A percentile compares a stretch with the other conserved stretches of the same genome.
Conservation (phyloP, 2,113 vertebrate species). For the Pteronura brasiliensis region DNA sequence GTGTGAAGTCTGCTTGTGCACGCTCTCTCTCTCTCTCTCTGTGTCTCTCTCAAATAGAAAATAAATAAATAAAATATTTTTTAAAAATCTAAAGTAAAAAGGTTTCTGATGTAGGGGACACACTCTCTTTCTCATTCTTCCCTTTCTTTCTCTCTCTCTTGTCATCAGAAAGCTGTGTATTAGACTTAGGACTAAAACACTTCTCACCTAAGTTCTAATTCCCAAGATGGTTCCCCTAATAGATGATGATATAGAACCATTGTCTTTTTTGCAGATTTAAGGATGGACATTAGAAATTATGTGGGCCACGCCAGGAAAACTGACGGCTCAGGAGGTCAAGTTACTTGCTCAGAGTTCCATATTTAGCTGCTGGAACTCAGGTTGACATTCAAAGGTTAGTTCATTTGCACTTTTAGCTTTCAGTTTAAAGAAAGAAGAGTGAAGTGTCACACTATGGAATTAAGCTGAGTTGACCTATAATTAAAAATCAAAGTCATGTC, state of each 20-base stretch:
- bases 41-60: neutral
- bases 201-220: neutral
- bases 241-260: neutral
- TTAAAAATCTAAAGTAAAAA: neutral
- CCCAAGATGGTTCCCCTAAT: neutral
- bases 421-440: neutral
- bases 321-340: neutral
- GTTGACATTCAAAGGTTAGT: constrained; percentile 4
- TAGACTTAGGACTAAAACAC: neutral
- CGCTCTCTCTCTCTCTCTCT: neutral
- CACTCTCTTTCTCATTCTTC: neutral
- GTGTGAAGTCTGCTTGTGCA: neutral
- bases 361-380: neutral
- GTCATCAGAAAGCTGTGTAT: neutral
- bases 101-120: neutral
- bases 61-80: neutral
- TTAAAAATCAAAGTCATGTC: constrained; percentile 65
- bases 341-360: neutral
- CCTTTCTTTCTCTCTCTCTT: neutral
- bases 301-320: neutral
- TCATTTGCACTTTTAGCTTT: neutral
- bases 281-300: neutral
- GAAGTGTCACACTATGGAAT: constrained; percentile 2
- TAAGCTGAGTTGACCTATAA: constrained; percentile 55
- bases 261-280: neutral